Evolutionary conservation across 37 sponge, comb jelly and placozoan species (phyloP), one percentile per base, ranked within the genome.

Genomic region (Oopsacas minuta): DNA sequence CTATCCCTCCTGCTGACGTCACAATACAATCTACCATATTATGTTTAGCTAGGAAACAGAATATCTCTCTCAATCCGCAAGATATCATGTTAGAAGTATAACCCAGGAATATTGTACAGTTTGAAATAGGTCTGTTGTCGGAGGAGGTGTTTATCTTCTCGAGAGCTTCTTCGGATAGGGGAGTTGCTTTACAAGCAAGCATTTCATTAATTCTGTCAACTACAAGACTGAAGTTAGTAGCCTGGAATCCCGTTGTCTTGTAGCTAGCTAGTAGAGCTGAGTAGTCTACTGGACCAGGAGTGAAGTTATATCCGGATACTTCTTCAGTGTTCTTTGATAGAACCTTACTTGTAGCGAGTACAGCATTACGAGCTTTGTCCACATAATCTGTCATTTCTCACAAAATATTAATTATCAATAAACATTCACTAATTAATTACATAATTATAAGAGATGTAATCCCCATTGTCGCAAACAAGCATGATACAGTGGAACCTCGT

Each of bases 71-170:
- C 23, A 90, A 81, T 0, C 99, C 99, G 53, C 90, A 92, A 0
- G 96, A 93, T 5, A 98, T 98, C 82, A 95, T 61, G 81, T 98
- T 98, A 81, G 94, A 93, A 0, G 99, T 98, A 61, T 91, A 98
- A 51, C 99, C 99, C n/a, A 98, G 91, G 53, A 98, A 98, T 0
- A 98, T 89, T 28, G 99, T 95, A 81, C 99, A 98, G 89, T 93
- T 95, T 0, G 90, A 88, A 0, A 90, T 52, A 0, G 89, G 88
- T 25, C 93, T 52, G 83, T 90, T 88, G 12, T 83, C 89, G 0
- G 89, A 86, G 0, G 86, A 92, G 0, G 39, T 25, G 0, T 90
- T 38, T n/a, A 37, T 36, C 30, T 83, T 83, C 82, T 90, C 87
- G 52, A 83, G 42, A 30, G 83, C 84, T 37, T 39, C 89, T 36